A percentile compares a stretch with the other conserved stretches of the same genome.
phyloP scores from a whole-genome alignment of 2,113 vertebrate genomes.

The Smithornis capensis region DNA sequence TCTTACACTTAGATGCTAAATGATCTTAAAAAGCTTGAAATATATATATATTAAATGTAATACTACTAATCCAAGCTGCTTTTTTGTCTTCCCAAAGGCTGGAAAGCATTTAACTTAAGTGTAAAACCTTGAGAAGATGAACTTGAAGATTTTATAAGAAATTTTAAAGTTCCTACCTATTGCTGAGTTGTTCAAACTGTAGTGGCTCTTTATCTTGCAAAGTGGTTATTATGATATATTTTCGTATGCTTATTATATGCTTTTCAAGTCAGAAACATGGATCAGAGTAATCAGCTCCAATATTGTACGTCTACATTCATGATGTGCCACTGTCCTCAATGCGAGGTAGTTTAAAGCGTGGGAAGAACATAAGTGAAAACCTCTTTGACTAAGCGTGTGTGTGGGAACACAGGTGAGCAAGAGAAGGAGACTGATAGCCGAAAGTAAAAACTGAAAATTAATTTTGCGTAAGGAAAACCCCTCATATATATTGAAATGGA shows the following conservation, averaged over 20 bases:
- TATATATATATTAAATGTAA: background rate
- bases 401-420: background rate
- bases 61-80: background rate
- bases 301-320: background rate
- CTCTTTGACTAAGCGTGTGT: background rate
- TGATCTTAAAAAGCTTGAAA: background rate
- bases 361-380: background rate
- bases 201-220: background rate
- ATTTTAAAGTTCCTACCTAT: background rate
- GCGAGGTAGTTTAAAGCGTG: background rate
- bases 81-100: background rate
- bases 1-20: background rate
- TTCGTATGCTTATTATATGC: background rate
- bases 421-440: background rate
- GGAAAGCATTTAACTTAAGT: background rate
- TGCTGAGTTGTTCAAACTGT: background rate
- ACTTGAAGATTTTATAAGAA: background rate
- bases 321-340: no score
- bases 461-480: background rate
- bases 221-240: background rate
- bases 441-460: background rate
- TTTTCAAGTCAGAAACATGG: background rate
- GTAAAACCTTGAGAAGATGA: background rate
- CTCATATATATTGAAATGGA: accelerated
- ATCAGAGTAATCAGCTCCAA: background rate